These are phyloP conservation scores for Rhinopomastus cyanomelas DNA, from an alignment of 2,113 vertebrate genomes.

Conservation along the genomic window DNA sequence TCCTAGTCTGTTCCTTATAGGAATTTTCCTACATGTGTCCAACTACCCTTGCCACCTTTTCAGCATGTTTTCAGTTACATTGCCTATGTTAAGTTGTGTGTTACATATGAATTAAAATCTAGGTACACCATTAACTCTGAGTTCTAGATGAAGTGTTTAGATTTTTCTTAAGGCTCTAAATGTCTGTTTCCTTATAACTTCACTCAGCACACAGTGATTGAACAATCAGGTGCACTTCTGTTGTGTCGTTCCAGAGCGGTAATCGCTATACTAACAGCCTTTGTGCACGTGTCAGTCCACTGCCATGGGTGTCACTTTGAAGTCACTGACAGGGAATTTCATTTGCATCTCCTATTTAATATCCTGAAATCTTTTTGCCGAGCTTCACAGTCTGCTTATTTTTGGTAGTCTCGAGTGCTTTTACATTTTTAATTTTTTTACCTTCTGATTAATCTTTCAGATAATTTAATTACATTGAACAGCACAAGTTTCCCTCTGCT, in stretches of 20 bases:
- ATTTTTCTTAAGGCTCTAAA: neutral
- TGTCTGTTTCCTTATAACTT: neutral
- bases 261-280: neutral
- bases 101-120: neutral
- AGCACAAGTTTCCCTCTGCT: neutral
- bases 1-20: neutral
- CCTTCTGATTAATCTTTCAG: neutral
- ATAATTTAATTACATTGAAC: neutral
- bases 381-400: neutral
- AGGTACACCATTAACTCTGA: neutral
- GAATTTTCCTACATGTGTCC: neutral
- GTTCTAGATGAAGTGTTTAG: neutral
- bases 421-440: neutral
- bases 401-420: neutral
- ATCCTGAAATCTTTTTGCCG: neutral
- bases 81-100: neutral
- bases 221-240: neutral
- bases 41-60: neutral
- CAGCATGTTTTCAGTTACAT: neutral
- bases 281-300: neutral
- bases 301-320: neutral
- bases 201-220: neutral
- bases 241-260: neutral
- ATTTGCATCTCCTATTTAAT: neutral
- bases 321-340: neutral